These are phyloP conservation scores for Octodon degus DNA, from an alignment of 2,113 vertebrate species.

Conservation along the genomic window DNA sequence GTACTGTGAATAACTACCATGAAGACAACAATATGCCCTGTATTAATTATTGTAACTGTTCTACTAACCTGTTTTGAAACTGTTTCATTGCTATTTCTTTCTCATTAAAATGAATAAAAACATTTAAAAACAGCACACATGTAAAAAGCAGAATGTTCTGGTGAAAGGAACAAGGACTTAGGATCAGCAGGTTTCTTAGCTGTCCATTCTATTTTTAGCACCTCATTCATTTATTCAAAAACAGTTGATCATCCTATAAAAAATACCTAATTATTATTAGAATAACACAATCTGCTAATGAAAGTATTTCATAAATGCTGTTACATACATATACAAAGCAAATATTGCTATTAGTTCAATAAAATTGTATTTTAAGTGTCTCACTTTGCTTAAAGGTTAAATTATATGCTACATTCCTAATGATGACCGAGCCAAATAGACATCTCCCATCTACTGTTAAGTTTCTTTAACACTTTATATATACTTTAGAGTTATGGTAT, in stretches of 20 bases:
- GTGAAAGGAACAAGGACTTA: constrained; percentile 24
- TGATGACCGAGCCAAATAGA: background rate
- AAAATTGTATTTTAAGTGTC: background rate
- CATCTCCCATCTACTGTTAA: background rate
- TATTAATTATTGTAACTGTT: too few relatives aligned
- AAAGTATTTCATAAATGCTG: background rate
- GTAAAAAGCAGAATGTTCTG: background rate
- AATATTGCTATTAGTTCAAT: background rate
- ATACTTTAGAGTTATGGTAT: constrained; percentile 10
- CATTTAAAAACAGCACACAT: background rate
- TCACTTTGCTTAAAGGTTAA: constrained; percentile 29
- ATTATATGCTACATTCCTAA: background rate
- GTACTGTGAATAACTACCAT: too few relatives aligned
- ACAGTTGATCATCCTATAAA: background rate
- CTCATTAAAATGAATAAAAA: too few relatives aligned
- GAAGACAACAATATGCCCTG: too few relatives aligned
- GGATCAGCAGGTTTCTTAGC: background rate
- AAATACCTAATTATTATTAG: background rate
- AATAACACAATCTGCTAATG: constrained; percentile 19
- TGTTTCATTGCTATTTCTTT: too few relatives aligned
- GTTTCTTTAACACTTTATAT: background rate
- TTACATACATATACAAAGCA: background rate
- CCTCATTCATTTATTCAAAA: constrained; percentile 51
- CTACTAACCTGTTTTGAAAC: too few relatives aligned
- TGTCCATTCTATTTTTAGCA: constrained; percentile 4